phyloP scores from a whole-genome alignment of 2,113 vertebrate genomes.

The Urocynchramus pylzowi region DNA sequence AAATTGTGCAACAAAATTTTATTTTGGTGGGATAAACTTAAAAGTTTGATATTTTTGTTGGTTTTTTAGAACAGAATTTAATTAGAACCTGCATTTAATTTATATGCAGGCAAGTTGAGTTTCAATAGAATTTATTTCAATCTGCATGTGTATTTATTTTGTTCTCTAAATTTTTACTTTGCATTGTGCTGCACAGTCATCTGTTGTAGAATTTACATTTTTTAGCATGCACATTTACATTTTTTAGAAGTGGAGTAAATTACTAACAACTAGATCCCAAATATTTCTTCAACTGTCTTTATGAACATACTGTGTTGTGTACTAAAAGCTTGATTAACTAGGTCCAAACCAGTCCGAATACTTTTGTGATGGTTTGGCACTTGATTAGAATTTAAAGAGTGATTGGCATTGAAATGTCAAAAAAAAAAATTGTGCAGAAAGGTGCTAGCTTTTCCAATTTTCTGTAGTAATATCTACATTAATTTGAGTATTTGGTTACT shows the following conservation, averaged over 20 bases:
- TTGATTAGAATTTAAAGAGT: background rate
- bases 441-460: background rate
- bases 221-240: background rate
- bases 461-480: background rate
- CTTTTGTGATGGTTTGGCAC: background rate
- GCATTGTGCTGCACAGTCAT: background rate
- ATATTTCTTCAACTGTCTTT: background rate
- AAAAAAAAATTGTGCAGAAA: background rate
- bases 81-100: too few species aligned
- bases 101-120: background rate
- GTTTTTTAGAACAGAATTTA: background rate
- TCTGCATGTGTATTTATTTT: background rate
- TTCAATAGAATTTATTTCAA: background rate
- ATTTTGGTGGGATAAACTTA: background rate
- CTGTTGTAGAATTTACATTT: background rate
- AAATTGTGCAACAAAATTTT: background rate
- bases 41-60: background rate
- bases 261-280: background rate
- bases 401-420: background rate
- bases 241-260: background rate
- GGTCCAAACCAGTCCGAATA: background rate
- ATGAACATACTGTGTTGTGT: background rate
- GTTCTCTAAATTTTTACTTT: background rate
- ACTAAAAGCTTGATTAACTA: background rate
- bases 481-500: background rate